Conservation (phyloP, 2,113 vertebrate genomes). For the Lontra canadensis region DNA sequence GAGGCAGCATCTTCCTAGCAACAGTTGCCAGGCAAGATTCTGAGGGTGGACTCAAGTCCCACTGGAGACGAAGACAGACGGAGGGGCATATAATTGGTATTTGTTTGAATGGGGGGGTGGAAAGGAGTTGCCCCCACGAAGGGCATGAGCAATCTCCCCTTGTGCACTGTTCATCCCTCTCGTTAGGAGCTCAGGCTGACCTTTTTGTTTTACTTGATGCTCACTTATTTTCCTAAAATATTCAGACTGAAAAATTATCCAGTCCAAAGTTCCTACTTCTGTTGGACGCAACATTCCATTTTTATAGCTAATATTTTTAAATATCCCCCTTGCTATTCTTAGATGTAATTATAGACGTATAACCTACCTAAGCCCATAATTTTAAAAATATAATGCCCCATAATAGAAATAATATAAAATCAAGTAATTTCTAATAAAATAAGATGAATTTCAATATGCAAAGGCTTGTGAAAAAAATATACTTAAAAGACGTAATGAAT, state of each 20-base stretch:
- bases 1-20: conserved; percentile 67
- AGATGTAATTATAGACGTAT: neutral
- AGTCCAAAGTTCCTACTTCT: neutral
- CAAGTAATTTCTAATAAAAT: neutral
- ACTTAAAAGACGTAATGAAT: neutral
- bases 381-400: neutral
- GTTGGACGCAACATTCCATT: neutral
- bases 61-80: neutral
- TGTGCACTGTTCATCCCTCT: neutral
- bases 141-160: neutral
- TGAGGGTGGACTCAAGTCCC: conserved; percentile 38
- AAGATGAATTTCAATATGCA: neutral
- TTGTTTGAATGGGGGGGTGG: neutral
- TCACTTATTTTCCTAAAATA: conserved; percentile 30
- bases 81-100: conserved; percentile 34
- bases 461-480: neutral
- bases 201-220: neutral
- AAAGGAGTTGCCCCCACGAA: neutral
- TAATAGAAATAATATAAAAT: neutral
- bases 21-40: conserved; percentile 66
- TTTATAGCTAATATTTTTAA: conserved; percentile 14
- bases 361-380: neutral
- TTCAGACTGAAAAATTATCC: neutral
- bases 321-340: neutral
- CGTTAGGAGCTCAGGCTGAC: neutral